Conservation (phyloP, 1,140 invertebrate species). For the Frieseomelitta varia region DNA sequence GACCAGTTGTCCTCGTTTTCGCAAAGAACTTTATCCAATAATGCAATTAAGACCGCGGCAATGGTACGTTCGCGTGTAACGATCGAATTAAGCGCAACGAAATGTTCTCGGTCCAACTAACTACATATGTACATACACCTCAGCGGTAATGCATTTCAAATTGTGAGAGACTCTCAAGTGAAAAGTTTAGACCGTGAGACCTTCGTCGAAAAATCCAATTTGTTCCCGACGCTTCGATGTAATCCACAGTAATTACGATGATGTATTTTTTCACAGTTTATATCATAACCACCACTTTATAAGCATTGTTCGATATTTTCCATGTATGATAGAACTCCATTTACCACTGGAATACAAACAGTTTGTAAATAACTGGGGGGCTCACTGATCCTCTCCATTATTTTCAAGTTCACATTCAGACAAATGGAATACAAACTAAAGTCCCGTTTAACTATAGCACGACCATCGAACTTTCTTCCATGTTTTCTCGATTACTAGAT, state of each 20-base stretch:
- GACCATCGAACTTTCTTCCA: neutral
- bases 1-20: slow-evolving; percentile 28
- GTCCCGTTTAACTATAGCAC: neutral
- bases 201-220: neutral
- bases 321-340: neutral
- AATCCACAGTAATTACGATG: neutral
- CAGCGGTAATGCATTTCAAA: neutral
- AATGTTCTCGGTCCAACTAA: neutral
- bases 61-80: slow-evolving; percentile 28
- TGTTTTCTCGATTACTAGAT: neutral
- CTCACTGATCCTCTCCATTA: neutral
- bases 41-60: slow-evolving; percentile 32
- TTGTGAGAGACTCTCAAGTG: neutral
- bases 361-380: neutral
- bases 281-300: neutral
- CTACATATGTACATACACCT: neutral
- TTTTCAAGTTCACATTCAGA: neutral
- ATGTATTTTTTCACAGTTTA: neutral
- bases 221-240: neutral
- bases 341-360: neutral
- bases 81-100: slow-evolving; percentile 30
- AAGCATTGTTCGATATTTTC: neutral
- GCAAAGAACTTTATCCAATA: slow-evolving; percentile 27
- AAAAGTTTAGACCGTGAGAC: neutral
- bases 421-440: no score